Base-by-base conservation (phyloP, 2,113 vertebrate species). In the Pungitius pungitius region DNA sequence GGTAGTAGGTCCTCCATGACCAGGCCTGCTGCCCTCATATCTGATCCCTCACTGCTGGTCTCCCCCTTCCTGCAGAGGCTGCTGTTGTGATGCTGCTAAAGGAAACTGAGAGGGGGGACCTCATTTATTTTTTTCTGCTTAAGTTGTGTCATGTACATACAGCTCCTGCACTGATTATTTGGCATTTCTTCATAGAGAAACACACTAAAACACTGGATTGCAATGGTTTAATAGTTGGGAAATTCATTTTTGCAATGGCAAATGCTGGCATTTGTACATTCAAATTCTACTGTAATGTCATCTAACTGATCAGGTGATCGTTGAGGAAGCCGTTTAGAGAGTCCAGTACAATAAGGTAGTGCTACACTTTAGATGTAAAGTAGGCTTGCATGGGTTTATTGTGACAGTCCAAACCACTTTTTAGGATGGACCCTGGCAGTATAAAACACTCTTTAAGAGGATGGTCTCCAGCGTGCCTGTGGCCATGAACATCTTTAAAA, bases 401-500 rank as follows among this genome's bases (percentile, higher is more conserved):
- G 27, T 37, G 63, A 22, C n/a, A 17, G 37, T 24, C 37, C 37
- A 40, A 37, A 24, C 35, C 56, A 30, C 30, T 11, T 58, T 57
- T 56, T 30, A 5, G 20, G 4, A 45, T 3, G 30, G 40, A 39
- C 22, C 20, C 11, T 39, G 30, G n/a, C 15, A 59, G 54, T 13
- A 24, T 14, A 8, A 8, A 45, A 45, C 8, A 26, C 11, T 22
- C 24, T 26, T 57, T 6, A 30, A 49, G 22, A 55, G n/a, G 24
- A 39, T 3, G n/a, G 22, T 30, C 18, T n/a, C 18, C 33, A 8
- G 45, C 43, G 22, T 57, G 54, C 49, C 61, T 70, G 39, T 17
- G 40, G 70, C 43, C 30, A 76, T 43, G 63, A 67, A 68, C 57
- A 80, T 69, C 51, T 55, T 18, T 10, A 13, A 35, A 24, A 57